Conservation (phyloP, 2,113 vertebrate genomes). For the Neotragus pygmaeus region DNA sequence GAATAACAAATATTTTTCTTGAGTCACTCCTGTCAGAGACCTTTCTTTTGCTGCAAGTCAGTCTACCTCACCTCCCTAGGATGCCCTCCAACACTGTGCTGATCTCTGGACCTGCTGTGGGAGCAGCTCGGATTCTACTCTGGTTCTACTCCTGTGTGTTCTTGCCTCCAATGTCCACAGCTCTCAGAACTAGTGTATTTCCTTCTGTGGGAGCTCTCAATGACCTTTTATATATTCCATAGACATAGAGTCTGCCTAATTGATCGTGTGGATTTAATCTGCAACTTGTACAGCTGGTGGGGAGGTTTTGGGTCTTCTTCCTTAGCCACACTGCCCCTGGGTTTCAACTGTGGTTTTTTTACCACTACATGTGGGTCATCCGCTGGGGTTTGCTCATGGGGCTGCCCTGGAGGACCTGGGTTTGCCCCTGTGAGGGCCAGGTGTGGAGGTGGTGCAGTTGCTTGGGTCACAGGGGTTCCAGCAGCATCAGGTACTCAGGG, state of each 20-base stretch:
- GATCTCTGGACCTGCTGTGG: too few relatives aligned
- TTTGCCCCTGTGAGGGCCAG: too few relatives aligned
- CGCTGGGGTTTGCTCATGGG: too few relatives aligned
- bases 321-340: neutral
- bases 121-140: too few relatives aligned
- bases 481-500: too few relatives aligned
- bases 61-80: neutral
- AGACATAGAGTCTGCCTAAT: neutral
- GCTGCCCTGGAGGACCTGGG: too few relatives aligned
- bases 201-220: neutral
- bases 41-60: neutral
- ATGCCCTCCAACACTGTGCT: too few relatives aligned
- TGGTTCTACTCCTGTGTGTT: too few relatives aligned
- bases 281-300: neutral
- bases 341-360: neutral
- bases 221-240: neutral
- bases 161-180: too few relatives aligned
- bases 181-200: neutral
- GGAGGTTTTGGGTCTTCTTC: neutral
- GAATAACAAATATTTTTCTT: neutral
- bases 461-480: too few relatives aligned
- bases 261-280: neutral
- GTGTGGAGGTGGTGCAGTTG: too few relatives aligned
- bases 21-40: neutral
- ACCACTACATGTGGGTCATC: neutral